phyloP scores from a whole-genome alignment of 2,113 vertebrate species.

The Eurypyga helias region DNA sequence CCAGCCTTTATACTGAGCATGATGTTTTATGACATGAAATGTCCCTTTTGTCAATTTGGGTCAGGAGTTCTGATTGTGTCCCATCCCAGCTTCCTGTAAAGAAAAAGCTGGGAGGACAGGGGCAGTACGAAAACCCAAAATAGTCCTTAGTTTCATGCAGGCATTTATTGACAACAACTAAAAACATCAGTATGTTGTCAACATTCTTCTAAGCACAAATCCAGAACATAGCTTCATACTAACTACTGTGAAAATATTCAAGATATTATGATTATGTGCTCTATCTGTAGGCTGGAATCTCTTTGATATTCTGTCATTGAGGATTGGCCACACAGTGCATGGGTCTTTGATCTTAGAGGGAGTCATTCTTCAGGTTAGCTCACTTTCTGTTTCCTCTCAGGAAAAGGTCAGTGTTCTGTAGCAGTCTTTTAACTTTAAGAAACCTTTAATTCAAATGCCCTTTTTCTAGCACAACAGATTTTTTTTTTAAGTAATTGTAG shows the following conservation, averaged over 20 bases:
- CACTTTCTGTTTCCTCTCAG: background rate
- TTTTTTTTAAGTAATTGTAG: background rate
- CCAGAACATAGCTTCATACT: no score
- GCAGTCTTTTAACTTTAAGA: background rate
- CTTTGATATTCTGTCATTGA: background rate
- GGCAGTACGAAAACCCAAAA: no score
- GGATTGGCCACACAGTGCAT: fast-evolving
- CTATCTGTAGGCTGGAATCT: background rate
- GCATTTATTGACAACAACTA: no score
- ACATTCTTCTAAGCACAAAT: no score
- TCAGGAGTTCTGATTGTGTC: no score
- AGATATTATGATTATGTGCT: background rate
- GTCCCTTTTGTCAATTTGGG: no score
- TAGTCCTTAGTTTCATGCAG: no score
- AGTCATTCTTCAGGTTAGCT: background rate
- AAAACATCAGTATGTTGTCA: no score
- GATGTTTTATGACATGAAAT: no score
- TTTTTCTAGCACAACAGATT: background rate
- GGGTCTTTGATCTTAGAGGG: background rate
- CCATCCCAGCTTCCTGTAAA: no score
- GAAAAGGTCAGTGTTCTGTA: background rate
- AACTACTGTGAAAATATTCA: background rate
- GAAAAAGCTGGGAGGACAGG: no score
- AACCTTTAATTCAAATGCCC: background rate
- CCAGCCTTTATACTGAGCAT: no score